Conservation (phyloP, 2,797 vertebrate genomes). For the Acipenser transmontanus region DNA sequence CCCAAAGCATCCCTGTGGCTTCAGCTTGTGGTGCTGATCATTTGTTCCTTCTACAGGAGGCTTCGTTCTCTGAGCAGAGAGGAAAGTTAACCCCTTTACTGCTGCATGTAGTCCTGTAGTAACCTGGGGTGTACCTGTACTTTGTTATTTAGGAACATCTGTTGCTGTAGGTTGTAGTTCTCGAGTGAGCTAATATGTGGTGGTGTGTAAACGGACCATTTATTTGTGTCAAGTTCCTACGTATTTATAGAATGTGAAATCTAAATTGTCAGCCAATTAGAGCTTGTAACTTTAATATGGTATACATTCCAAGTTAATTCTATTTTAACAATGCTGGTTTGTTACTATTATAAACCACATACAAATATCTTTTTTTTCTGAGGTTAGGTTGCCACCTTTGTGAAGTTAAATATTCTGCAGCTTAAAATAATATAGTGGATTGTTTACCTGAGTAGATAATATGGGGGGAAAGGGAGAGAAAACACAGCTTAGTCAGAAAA, state of each 20-base stretch:
- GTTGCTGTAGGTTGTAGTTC: slow-evolving; percentile 12
- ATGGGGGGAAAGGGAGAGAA: slow-evolving; percentile 14
- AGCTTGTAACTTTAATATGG: too few relatives aligned
- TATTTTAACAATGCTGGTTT: too few relatives aligned
- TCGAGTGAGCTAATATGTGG: background rate
- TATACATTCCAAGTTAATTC: too few relatives aligned
- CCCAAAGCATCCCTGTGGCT: slow-evolving; percentile 71
- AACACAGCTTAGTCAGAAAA: slow-evolving; percentile 45
- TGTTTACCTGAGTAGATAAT: background rate
- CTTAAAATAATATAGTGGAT: too few relatives aligned
- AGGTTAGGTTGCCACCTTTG: too few relatives aligned
- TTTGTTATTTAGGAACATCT: slow-evolving; percentile 10
- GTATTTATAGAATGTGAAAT: too few relatives aligned
- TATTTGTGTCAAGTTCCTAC: background rate
- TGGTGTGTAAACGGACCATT: background rate
- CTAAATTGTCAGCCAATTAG: too few relatives aligned
- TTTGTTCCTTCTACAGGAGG: slow-evolving; percentile 76
- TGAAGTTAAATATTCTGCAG: too few relatives aligned
- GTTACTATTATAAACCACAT: too few relatives aligned
- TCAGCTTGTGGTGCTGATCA: slow-evolving; percentile 73
- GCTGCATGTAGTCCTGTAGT: slow-evolving; percentile 24
- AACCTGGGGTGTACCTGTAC: slow-evolving; percentile 2
- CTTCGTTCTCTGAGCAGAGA: slow-evolving; percentile 27
- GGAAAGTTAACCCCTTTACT: slow-evolving; percentile 50
- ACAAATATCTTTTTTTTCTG: too few relatives aligned